Evolutionary conservation across 2,888 invertebrate species (phyloP).

Genomic region (Gymnosoma rotundatum): DNA sequence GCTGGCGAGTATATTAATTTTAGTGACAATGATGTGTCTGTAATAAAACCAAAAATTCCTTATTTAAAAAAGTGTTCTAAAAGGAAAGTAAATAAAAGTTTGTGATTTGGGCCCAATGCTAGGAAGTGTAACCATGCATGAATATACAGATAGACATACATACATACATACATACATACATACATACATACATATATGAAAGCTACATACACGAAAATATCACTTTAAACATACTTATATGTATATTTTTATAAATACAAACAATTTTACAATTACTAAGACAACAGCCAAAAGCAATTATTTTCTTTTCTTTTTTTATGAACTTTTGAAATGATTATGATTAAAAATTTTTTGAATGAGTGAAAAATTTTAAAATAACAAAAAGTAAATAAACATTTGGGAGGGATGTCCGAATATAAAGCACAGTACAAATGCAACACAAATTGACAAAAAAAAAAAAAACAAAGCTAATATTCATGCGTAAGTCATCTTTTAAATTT

Average conservation of each 20-base stretch:
- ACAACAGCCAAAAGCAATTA: conserved; percentile 44
- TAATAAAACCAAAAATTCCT: conserved; percentile 59
- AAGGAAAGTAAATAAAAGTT: conserved; percentile 64
- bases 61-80: conserved; percentile 33
- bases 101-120: conserved; percentile 62
- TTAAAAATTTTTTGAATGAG: conserved; percentile 48
- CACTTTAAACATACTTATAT: background rate
- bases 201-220: background rate
- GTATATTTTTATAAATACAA: conserved; percentile 5
- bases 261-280: conserved; percentile 22
- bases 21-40: conserved; percentile 44
- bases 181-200: background rate
- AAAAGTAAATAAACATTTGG: background rate
- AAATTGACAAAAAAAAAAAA: too few species aligned
- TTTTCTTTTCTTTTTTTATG: conserved; percentile 22
- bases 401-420: background rate
- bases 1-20: conserved; percentile 17
- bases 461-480: too few species aligned
- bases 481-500: too few species aligned
- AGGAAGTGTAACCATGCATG: conserved; percentile 46
- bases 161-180: too few species aligned
- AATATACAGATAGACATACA: too few species aligned
- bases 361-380: conserved; percentile 18
- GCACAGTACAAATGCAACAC: background rate
- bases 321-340: conserved; percentile 52